Base-by-base conservation (phyloP, 2,113 vertebrate species). In the Excalfactoria chinensis region DNA sequence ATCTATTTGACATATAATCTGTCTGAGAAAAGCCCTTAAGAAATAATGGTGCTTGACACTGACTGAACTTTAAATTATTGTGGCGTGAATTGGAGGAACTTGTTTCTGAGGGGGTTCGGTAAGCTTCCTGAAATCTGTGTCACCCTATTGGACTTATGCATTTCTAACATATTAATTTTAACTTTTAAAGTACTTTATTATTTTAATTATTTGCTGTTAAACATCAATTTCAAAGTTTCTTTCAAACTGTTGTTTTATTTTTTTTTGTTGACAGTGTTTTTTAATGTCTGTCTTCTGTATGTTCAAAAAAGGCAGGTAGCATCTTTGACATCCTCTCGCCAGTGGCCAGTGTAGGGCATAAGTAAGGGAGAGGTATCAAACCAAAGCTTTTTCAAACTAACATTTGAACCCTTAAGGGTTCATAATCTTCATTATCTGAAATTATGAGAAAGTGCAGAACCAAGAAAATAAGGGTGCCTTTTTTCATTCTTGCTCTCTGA, bases 1-100 rank as follows among this genome's bases (percentile, higher is more conserved):
- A 92, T 91, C 74, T 92, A 41, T 88, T 78, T 94, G 89, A 84
- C 58, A 20, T 72, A 48, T 60, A 89, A 94, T 86, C 88, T 88
- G 43, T 84, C 67, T 95, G 84, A 88, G 76, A 92, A 84, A 88
- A 96, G 64, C 70, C 75, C 69, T 77, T 70, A 83, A 88, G 79
- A 96, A 93, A 46, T 89, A 83, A 84, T 86, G 49, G 69, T 80
- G 41, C 71, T 85, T 83, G 81, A 82, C 82, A 60, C 63, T 91
- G 89, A 59, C 53, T 60, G 64, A 94, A 93, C 55, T 60, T 92
- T 87, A 84, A 91, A 89, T 86, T 88, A 90, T 75, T 86, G 43
- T 86, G 37, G 28, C 5, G 40, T 48, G 53, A 87, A 66, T 91
- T 89, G 82, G 30, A 63, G 73, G 94, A 93, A 64, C 48, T 55